phyloP scores from a whole-genome alignment of 2,113 vertebrate species.

The Phyllopteryx taeniolatus region DNA sequence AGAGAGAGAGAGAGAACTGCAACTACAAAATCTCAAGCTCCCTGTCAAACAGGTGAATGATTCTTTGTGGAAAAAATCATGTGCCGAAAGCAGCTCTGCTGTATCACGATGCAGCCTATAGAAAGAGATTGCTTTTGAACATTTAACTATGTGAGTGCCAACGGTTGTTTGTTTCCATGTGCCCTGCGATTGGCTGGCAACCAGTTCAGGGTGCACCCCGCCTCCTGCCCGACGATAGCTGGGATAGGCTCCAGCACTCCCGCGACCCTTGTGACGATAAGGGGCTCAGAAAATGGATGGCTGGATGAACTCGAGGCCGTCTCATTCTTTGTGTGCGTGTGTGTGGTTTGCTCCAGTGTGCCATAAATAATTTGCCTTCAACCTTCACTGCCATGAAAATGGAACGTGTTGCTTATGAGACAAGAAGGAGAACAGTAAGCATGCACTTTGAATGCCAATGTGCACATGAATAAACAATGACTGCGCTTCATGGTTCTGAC shows the following conservation, averaged over 20 bases:
- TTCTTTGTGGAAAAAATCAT: background rate
- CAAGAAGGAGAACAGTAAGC: slow-evolving; percentile 56
- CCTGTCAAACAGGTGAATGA: background rate
- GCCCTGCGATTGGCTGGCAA: slow-evolving; percentile 21
- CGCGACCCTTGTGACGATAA: no score
- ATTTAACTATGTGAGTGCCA: slow-evolving; percentile 3
- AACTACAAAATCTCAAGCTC: background rate
- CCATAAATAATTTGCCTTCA: slow-evolving; percentile 75
- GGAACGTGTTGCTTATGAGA: slow-evolving; percentile 73
- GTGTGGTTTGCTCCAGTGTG: slow-evolving; percentile 47
- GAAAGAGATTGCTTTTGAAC: slow-evolving; percentile 59
- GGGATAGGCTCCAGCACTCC: no score
- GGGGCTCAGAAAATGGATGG: no score
- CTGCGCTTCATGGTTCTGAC: slow-evolving; percentile 19
- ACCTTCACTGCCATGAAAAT: slow-evolving; percentile 74
- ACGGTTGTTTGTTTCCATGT: no score
- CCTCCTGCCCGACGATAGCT: no score
- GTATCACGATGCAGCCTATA: slow-evolving; percentile 44
- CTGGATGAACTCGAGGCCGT: slow-evolving; percentile 27
- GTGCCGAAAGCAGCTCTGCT: background rate
- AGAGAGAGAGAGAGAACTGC: background rate
- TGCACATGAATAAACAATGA: slow-evolving; percentile 73
- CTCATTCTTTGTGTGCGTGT: slow-evolving; percentile 18
- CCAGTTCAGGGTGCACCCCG: no score
- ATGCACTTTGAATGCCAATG: slow-evolving; percentile 73